Evolutionary conservation across 1,140 invertebrate genomes (phyloP).

Genomic region (Procambarus clarkii): DNA sequence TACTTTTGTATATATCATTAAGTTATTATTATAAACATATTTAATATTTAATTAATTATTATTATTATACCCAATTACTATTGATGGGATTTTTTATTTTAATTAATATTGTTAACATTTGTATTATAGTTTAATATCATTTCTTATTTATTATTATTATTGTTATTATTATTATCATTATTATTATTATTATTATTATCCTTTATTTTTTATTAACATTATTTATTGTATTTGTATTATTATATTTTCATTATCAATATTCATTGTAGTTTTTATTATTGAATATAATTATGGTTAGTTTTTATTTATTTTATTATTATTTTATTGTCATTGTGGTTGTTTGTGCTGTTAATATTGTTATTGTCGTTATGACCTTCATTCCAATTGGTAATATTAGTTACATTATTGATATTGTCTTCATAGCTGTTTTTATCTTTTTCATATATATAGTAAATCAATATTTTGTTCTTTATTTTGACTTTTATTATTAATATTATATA

Average conservation of each 20-base stretch:
- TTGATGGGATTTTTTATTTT: not conserved
- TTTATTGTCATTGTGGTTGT: constrained; percentile 8
- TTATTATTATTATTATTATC: too few species aligned
- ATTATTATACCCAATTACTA: too few species aligned
- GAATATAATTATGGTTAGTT: too few species aligned
- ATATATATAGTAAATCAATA: not conserved
- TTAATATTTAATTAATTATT: too few species aligned
- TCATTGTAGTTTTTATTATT: too few species aligned
- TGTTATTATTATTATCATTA: not conserved
- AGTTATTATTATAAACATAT: too few species aligned
- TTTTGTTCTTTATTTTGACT: not conserved
- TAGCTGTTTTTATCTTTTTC: not conserved
- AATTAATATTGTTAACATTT: not conserved
- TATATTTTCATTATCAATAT: too few species aligned
- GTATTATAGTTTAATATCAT: not conserved
- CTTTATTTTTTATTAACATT: too few species aligned
- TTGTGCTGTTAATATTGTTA: not conserved
- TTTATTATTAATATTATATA: not conserved
- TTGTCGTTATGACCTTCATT: not conserved
- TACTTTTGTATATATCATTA: too few species aligned
- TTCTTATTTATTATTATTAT: constrained; percentile 6
- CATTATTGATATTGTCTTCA: not conserved
- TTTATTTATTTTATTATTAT: not conserved
- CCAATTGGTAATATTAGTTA: not conserved
- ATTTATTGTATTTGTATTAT: too few species aligned